Percentiles rank a stretch among this genome's conserved stretches.
Conservation (phyloP, 92 coral and sea anemone species). For the Desmophyllum pertusum region DNA sequence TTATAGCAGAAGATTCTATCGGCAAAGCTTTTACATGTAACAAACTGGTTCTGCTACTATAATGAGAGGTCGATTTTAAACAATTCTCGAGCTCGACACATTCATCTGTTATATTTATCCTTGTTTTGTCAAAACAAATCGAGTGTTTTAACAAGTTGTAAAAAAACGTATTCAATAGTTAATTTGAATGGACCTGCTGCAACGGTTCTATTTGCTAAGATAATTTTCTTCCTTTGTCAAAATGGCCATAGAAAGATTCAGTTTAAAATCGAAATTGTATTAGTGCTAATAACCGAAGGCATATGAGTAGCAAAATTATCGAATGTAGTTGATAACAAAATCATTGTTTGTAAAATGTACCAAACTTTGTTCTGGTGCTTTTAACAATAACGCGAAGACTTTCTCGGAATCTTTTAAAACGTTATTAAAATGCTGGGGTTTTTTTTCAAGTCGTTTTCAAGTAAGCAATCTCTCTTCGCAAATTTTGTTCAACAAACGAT, state of each 20-base stretch:
- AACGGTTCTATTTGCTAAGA: not conserved
- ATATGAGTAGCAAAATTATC: not conserved
- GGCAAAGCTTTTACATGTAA: not conserved
- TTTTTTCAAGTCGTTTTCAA: not conserved
- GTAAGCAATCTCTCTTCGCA: not conserved
- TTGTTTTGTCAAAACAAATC: slow-evolving; percentile 10
- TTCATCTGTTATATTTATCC: not conserved
- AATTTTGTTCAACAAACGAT: not conserved
- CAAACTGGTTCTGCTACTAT: slow-evolving; percentile 10
- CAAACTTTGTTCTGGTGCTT: not conserved
- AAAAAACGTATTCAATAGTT: not conserved
- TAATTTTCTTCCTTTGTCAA: not conserved
- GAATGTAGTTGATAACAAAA: not conserved
- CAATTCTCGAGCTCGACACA: not conserved
- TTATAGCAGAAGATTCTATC: not conserved
- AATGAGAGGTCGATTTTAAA: not conserved
- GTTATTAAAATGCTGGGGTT: not conserved
- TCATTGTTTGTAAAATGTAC: not conserved
- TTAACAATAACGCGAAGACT: not conserved
- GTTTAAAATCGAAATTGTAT: not conserved
- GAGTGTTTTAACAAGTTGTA: too few relatives aligned
- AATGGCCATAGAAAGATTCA: not conserved
- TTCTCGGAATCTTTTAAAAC: not conserved
- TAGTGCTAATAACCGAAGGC: not conserved
- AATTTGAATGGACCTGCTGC: slow-evolving; percentile 1